phyloP scores from a whole-genome alignment of 2,113 vertebrate genomes.

The Anoplopoma fimbria region DNA sequence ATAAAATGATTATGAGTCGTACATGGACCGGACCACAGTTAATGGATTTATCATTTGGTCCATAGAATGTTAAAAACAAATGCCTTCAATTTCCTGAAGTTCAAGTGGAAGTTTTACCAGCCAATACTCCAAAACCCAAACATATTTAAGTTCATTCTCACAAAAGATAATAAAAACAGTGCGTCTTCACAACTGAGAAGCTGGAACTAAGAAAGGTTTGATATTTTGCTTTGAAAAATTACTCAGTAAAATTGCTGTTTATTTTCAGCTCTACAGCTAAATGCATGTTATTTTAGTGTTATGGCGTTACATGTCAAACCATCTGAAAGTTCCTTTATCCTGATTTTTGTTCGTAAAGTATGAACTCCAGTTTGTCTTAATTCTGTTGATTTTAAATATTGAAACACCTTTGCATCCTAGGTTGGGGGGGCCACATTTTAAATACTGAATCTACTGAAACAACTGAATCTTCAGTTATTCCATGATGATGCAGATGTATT shows the following conservation, averaged over 20 bases:
- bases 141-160: background rate
- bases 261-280: background rate
- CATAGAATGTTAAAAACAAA: background rate
- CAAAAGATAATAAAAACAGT: no score
- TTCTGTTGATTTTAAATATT: background rate
- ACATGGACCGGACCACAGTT: background rate
- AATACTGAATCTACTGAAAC: no score
- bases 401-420: background rate
- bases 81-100: background rate
- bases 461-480: background rate
- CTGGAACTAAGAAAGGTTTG: background rate
- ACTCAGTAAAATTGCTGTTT: background rate
- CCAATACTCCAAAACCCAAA: background rate
- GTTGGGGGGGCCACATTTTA: background rate
- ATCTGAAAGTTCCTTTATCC: no score
- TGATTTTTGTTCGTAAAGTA: background rate
- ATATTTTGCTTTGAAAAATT: background rate
- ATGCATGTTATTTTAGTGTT: background rate
- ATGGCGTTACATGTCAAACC: background rate
- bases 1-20: background rate
- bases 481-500: background rate
- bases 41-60: background rate
- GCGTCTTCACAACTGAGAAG: background rate
- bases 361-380: background rate
- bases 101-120: background rate